Conservation (phyloP, 2,113 vertebrate genomes). For the Orycteropus afer region DNA sequence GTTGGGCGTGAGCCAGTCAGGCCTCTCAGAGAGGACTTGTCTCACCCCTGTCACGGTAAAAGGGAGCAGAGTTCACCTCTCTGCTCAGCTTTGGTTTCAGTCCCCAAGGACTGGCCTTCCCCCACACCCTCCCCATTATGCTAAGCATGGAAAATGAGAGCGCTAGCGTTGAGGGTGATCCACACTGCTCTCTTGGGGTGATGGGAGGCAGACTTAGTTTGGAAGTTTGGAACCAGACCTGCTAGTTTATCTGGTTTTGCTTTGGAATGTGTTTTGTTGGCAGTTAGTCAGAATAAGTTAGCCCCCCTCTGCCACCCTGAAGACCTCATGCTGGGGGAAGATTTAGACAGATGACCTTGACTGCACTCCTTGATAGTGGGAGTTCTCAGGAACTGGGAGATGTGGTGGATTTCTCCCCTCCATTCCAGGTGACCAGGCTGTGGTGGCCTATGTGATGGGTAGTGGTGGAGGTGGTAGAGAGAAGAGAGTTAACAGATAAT, state of each 20-base stretch:
- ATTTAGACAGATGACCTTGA: conserved; percentile 46
- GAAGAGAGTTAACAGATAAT: background rate
- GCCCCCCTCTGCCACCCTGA: background rate
- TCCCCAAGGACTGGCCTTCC: background rate
- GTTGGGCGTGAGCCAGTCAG: background rate
- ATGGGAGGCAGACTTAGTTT: background rate
- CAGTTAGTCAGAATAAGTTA: conserved; percentile 23
- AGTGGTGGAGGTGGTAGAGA: background rate
- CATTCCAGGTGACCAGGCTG: background rate
- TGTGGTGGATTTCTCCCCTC: background rate
- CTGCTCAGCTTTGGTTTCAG: background rate
- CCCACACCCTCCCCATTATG: background rate
- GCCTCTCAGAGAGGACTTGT: background rate
- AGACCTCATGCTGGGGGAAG: background rate
- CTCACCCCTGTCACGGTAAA: background rate
- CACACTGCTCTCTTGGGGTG: too few relatives aligned
- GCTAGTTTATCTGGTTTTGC: conserved; percentile 64
- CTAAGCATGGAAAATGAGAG: background rate
- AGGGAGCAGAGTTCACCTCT: background rate
- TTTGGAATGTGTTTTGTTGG: conserved; percentile 55
- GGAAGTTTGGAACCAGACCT: conserved; percentile 35
- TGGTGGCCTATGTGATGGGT: background rate
- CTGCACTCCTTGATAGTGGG: background rate
- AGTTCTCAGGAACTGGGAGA: background rate
- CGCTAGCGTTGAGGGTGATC: background rate